A percentile compares a stretch with the other conserved stretches of the same genome.
phyloP scores from a whole-genome alignment of 1,140 invertebrate genomes.

The Zophobas atratus region DNA sequence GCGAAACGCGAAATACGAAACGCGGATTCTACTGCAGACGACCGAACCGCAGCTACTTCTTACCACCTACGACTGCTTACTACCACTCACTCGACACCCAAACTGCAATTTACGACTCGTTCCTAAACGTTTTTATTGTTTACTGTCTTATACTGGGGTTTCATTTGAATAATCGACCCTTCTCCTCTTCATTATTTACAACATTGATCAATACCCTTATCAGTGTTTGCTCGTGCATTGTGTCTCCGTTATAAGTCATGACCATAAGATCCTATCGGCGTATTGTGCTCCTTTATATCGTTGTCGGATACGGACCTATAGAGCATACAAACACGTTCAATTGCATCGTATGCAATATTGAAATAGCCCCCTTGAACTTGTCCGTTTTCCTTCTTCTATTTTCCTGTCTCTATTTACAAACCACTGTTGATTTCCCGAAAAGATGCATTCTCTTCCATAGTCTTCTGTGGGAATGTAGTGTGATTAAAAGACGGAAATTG shows the following conservation, averaged over 20 bases:
- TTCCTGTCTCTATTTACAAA: slow-evolving; percentile 33
- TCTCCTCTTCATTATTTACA: slow-evolving; percentile 63
- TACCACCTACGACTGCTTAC: slow-evolving; percentile 8
- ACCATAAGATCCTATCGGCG: slow-evolving; percentile 58
- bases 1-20: slow-evolving; percentile 14
- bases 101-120: slow-evolving; percentile 61
- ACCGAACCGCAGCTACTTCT: background rate
- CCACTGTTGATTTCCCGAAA: slow-evolving; percentile 46
- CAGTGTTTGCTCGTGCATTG: slow-evolving; percentile 57
- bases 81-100: slow-evolving; percentile 26
- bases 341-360: slow-evolving; percentile 46
- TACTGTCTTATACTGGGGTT: slow-evolving; percentile 58
- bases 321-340: slow-evolving; percentile 44
- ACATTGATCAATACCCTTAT: slow-evolving; percentile 63
- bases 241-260: slow-evolving; percentile 61
- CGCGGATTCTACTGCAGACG: slow-evolving; percentile 11
- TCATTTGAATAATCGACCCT: slow-evolving; percentile 64
- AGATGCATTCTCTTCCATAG: slow-evolving; percentile 58
- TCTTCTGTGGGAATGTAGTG: slow-evolving; percentile 61
- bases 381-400: slow-evolving; percentile 26
- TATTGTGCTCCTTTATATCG: slow-evolving; percentile 57
- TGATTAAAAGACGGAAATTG: slow-evolving; percentile 65
- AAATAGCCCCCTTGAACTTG: slow-evolving; percentile 31
- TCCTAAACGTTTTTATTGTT: slow-evolving; percentile 60
- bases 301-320: slow-evolving; percentile 37